Evolutionary conservation across 2,797 vertebrate genomes (phyloP).

Genomic region (Intellagama lesueurii): DNA sequence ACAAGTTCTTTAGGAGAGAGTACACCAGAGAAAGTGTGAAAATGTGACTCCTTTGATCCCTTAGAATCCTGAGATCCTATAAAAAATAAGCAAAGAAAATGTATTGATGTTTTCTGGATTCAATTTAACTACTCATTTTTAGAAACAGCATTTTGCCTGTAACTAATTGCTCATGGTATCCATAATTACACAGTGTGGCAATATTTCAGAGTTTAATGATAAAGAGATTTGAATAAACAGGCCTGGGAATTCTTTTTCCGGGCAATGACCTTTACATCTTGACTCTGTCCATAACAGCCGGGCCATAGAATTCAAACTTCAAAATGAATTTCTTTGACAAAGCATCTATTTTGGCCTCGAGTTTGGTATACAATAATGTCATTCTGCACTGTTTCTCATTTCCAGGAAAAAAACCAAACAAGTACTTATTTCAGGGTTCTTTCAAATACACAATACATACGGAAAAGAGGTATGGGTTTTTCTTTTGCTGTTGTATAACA

Average conservation of each 20-base stretch:
- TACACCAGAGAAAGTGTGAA: slow-evolving; percentile 44
- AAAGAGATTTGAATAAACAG: neutral
- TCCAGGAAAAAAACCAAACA: neutral
- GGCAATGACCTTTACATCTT: neutral
- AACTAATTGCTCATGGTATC: neutral
- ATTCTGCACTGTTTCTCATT: slow-evolving; percentile 43
- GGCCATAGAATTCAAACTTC: neutral
- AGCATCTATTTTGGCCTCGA: slow-evolving; percentile 10
- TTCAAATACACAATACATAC: slow-evolving; percentile 30
- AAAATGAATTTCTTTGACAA: slow-evolving; percentile 29
- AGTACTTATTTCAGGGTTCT: slow-evolving; percentile 43
- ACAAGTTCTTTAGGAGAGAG: slow-evolving; percentile 65
- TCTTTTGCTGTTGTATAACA: slow-evolving; percentile 22
- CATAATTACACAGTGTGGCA: slow-evolving; percentile 25
- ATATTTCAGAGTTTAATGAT: neutral
- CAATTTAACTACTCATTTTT: slow-evolving; percentile 21
- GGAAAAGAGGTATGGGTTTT: neutral
- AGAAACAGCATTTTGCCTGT: slow-evolving; percentile 20
- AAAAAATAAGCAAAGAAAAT: slow-evolving; percentile 46
- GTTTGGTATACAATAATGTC: slow-evolving; percentile 19
- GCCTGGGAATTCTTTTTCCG: neutral
- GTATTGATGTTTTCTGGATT: slow-evolving; percentile 23
- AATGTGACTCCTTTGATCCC: slow-evolving; percentile 43
- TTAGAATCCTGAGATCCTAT: slow-evolving; percentile 43
- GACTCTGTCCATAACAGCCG: slow-evolving; percentile 14